Conservation (phyloP, 1,140 invertebrate genomes). For the Trichonephila clavata region DNA sequence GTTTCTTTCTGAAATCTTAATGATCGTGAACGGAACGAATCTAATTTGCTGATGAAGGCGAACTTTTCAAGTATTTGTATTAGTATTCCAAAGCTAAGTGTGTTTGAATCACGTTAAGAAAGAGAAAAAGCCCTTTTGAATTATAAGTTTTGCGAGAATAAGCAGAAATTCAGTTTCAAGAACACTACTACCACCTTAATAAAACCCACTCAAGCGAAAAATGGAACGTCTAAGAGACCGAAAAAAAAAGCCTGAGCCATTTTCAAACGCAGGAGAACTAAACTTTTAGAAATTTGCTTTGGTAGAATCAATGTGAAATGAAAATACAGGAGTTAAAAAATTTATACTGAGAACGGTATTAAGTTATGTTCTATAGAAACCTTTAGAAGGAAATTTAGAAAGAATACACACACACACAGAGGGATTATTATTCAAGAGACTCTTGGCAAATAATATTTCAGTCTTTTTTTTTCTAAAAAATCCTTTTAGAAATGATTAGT, state of each 20-base stretch:
- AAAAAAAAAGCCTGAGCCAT: background rate
- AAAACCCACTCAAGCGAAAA: slow-evolving; percentile 28
- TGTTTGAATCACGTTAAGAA: background rate
- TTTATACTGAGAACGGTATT: background rate
- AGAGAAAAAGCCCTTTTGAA: slow-evolving; percentile 10
- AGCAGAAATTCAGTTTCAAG: slow-evolving; percentile 40
- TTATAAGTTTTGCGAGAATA: slow-evolving; percentile 39
- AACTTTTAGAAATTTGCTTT: background rate
- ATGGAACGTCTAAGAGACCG: background rate
- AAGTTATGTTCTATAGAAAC: background rate
- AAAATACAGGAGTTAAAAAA: background rate
- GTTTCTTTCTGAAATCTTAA: background rate
- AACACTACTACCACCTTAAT: slow-evolving; percentile 29
- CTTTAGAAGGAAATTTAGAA: background rate
- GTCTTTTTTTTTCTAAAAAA: background rate
- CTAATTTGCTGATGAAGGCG: slow-evolving; percentile 18
- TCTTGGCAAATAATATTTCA: background rate
- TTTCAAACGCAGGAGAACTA: background rate
- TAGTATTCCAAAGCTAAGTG: background rate
- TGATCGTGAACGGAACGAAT: background rate
- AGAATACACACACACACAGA: too few relatives aligned
- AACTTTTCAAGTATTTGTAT: slow-evolving; percentile 40
- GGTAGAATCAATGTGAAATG: slow-evolving; percentile 21
- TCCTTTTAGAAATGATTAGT: background rate
- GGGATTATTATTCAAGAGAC: background rate